phyloP scores from a whole-genome alignment of 2,888 invertebrate species.

The Hybos culiciformis region DNA sequence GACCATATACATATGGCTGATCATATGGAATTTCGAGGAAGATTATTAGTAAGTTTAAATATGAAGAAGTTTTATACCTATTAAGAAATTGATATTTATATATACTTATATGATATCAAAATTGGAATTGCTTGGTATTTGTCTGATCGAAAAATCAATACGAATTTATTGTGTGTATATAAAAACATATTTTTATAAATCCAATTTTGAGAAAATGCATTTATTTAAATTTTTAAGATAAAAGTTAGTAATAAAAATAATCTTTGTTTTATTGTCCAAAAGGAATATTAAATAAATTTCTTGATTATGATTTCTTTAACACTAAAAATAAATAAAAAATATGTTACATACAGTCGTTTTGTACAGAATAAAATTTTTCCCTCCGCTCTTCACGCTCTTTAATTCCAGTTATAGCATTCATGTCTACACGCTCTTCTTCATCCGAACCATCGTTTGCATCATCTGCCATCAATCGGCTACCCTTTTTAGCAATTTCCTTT shows the following conservation, averaged over 20 bases:
- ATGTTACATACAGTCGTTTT: conserved; percentile 42
- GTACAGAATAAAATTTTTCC: conserved; percentile 65
- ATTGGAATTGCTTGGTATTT: too few relatives aligned
- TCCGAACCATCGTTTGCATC: conserved; percentile 68
- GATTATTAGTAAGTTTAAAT: too few relatives aligned
- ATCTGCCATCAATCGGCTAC: conserved; percentile 60
- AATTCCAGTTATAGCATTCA: conserved; percentile 67
- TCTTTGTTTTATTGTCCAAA: too few relatives aligned
- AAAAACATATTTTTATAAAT: too few relatives aligned
- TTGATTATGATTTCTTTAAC: not conserved
- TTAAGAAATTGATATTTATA: too few relatives aligned
- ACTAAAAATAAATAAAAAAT: not conserved
- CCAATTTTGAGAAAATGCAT: not conserved
- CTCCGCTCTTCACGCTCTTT: conserved; percentile 61
- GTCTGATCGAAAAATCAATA: too few relatives aligned
- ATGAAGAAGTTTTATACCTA: too few relatives aligned
- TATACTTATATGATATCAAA: too few relatives aligned
- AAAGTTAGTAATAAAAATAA: not conserved
- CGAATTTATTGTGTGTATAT: too few relatives aligned
- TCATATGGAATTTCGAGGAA: too few relatives aligned
- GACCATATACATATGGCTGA: too few relatives aligned
- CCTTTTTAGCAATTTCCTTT: conserved; percentile 32
- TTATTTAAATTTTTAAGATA: not conserved
- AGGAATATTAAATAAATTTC: too few relatives aligned
- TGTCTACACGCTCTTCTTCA: conserved; percentile 70